A percentile compares a stretch with the other conserved stretches of the same genome.
phyloP scores from a whole-genome alignment of 2,113 vertebrate genomes.

The Lycocorax pyrrhopterus region DNA sequence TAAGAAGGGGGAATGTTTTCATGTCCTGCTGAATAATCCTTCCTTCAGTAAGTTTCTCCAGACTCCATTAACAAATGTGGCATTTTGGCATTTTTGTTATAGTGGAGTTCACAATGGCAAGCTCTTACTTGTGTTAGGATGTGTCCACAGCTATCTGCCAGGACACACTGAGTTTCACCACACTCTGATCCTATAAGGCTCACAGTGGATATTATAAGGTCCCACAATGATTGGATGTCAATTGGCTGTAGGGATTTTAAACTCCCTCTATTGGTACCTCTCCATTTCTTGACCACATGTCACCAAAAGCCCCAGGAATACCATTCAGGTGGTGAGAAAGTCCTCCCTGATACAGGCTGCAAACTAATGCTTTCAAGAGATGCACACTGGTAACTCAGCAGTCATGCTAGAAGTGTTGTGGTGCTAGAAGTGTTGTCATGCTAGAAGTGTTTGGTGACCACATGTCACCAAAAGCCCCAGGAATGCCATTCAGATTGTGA shows the following conservation, averaged over 20 bases:
- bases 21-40: background rate
- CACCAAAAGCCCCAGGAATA: background rate
- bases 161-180: background rate
- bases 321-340: background rate
- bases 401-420: fast-evolving
- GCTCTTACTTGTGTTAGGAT: background rate
- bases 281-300: background rate
- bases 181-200: background rate
- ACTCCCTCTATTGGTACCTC: background rate
- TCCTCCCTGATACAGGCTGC: background rate
- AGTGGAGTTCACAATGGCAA: background rate
- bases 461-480: background rate
- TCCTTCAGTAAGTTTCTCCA: background rate
- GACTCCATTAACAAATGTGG: background rate
- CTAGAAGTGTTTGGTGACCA: background rate
- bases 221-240: fast-evolving
- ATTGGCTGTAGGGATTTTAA: background rate
- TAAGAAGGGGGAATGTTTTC: background rate
- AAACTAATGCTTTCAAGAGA: background rate
- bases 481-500: background rate
- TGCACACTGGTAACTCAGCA: background rate
- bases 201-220: background rate
- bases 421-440: background rate
- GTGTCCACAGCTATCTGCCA: background rate
- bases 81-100: background rate